Evolutionary conservation across 2,113 vertebrate genomes (phyloP), one percentile per base, ranked within the genome.

Genomic region (Tenebrosternarchus preto): DNA sequence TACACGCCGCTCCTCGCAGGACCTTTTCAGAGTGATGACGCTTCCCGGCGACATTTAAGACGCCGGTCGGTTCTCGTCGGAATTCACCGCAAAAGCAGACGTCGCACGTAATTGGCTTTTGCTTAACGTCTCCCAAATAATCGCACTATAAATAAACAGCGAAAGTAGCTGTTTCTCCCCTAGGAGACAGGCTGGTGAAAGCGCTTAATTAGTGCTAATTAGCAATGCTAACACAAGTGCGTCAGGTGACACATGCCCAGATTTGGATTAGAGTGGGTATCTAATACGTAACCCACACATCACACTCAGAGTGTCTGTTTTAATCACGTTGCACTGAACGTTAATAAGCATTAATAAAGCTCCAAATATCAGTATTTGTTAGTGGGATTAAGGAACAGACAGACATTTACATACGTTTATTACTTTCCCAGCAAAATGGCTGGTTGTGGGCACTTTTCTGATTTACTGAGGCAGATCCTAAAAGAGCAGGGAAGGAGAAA

Each of bases 191-290:
- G 72, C 72, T 77, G 71, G 81, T 88, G 83, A 85, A 82, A 83
- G 64, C 88, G 86, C 64, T 87, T 90, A 90, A 91, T 92, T 87
- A 90, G 86, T 16, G 76, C 80, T 92, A 91, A 94, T 92, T 91
- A 94, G 80, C 80, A 88, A 83, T 88, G 85, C 86, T 88, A 91
- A 90, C 82, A 80, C 80, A 82, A 90, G 87, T 77, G 84, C 89
- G 89, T 87, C 85, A 89, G 86, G 87, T 87, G 89, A 67, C 80
- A 56, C 68, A 86, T n/a, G n/a, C n/a, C n/a, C 50, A 60, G 22
- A 57, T 69, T 22, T 19, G 61, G 75, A 73, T 73, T 82, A 78
- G 22, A 57, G 19, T 36, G 33, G n/a, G 55, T 25, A 19, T 17
- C 56, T 11, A 31, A 27, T n/a, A 27, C 55, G 77, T 46, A 66